phyloP scores from a whole-genome alignment of 2,113 vertebrate genomes.

The Hydrolagus affinis region DNA sequence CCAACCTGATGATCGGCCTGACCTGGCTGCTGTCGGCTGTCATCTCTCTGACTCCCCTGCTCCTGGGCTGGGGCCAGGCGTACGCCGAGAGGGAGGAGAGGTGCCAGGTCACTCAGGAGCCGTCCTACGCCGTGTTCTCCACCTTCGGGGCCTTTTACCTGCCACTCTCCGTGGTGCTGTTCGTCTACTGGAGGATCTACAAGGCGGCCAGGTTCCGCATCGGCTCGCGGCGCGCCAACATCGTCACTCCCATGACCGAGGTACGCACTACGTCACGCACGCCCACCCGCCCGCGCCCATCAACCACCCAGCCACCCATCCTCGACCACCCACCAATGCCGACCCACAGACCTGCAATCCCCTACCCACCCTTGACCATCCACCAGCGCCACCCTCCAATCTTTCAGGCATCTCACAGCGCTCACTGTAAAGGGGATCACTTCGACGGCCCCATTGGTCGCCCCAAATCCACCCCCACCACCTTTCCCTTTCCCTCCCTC shows the following conservation, averaged over 20 bases:
- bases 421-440: no score
- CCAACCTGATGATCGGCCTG: constrained; percentile 83
- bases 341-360: no score
- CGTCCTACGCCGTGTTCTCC: constrained; percentile 87
- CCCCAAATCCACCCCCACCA: no score
- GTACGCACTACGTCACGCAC: no score
- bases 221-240: constrained; percentile 73
- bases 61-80: constrained; percentile 86
- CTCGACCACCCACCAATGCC: no score
- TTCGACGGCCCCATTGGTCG: no score
- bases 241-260: constrained; percentile 74
- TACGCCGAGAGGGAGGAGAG: constrained; percentile 69
- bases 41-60: constrained; percentile 79
- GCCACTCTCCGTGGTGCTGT: constrained; percentile 86
- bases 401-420: no score
- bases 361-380: no score
- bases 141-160: constrained; percentile 92
- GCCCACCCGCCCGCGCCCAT: no score
- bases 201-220: constrained; percentile 84
- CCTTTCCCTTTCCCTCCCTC: no score
- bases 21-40: constrained; percentile 82
- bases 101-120: constrained; percentile 88
- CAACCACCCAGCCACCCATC: no score
- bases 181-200: constrained; percentile 98
- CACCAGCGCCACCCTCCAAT: no score